These are phyloP conservation scores for Acanthosepion lycidas DNA, from an alignment of 2,888 invertebrate genomes.

Conservation along the genomic window DNA sequence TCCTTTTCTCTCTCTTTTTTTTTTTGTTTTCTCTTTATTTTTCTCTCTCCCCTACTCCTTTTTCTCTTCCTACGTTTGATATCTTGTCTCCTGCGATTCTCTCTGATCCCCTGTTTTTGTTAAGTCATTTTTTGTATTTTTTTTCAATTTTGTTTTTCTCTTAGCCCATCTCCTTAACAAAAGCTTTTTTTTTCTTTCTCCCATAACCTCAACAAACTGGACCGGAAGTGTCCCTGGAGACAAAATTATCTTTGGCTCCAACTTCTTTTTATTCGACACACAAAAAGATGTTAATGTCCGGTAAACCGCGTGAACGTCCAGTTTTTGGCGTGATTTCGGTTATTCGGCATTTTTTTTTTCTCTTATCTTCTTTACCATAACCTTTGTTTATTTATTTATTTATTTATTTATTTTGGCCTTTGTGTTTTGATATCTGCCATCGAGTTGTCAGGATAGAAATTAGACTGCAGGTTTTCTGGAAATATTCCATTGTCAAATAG, in stretches of 20 bases:
- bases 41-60: too few relatives aligned
- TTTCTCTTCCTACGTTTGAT: too few relatives aligned
- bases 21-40: too few relatives aligned
- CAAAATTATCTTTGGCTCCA: background rate
- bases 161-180: background rate
- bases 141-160: too few relatives aligned
- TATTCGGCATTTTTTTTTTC: background rate
- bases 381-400: background rate
- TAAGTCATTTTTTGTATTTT: too few relatives aligned
- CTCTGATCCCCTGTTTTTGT: too few relatives aligned
- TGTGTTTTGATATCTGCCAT: background rate
- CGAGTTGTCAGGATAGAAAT: background rate
- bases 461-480: background rate
- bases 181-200: background rate
- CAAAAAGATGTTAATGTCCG: conserved; percentile 13
- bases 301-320: background rate
- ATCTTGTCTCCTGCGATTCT: too few relatives aligned
- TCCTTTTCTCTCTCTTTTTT: too few relatives aligned
- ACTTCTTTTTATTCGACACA: background rate
- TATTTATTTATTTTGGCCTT: background rate
- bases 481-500: conserved; percentile 4
- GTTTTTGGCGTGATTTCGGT: background rate
- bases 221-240: background rate
- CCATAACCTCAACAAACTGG: background rate
- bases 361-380: background rate